A percentile compares a stretch with the other conserved stretches of the same genome.
phyloP scores from a whole-genome alignment of 2,888 invertebrate genomes.

The Ephialtes manifestator region DNA sequence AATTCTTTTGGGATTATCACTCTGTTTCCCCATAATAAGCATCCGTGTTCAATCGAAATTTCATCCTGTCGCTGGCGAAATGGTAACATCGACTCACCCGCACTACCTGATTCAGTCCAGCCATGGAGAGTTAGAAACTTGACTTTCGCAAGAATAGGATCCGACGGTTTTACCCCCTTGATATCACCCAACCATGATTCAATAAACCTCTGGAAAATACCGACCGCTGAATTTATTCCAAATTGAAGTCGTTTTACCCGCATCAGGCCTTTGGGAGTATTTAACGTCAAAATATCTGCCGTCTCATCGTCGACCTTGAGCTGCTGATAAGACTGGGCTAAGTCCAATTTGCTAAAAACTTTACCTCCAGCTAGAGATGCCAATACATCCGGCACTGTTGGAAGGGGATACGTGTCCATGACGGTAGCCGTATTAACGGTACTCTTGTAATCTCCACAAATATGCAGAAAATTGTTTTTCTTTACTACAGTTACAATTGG shows the following conservation, averaged over 20 bases:
- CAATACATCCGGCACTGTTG: too few relatives aligned
- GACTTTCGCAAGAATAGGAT: too few relatives aligned
- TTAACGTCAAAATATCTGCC: constrained; percentile 71
- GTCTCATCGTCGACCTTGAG: constrained; percentile 8
- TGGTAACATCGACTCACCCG: constrained; percentile 16
- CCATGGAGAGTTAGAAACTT: not conserved
- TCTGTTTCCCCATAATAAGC: constrained; percentile 25
- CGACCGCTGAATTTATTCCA: constrained; percentile 70
- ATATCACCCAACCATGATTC: not conserved
- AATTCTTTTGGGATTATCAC: constrained; percentile 13
- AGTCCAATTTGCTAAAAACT: too few relatives aligned
- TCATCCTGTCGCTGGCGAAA: constrained; percentile 41
- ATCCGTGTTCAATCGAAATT: constrained; percentile 7
- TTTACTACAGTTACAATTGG: too few relatives aligned
- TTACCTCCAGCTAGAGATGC: too few relatives aligned
- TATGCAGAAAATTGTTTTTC: too few relatives aligned
- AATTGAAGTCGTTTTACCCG: constrained; percentile 65
- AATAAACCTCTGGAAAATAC: constrained; percentile 69
- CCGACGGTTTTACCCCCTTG: not conserved
- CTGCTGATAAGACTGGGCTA: too few relatives aligned
- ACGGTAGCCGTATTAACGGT: too few relatives aligned
- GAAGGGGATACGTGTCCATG: too few relatives aligned
- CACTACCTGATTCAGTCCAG: constrained; percentile 37
- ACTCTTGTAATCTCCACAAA: too few relatives aligned
- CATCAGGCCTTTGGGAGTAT: constrained; percentile 73